Evolutionary conservation across 2,797 vertebrate genomes (phyloP).

Genomic region (Huso huso): DNA sequence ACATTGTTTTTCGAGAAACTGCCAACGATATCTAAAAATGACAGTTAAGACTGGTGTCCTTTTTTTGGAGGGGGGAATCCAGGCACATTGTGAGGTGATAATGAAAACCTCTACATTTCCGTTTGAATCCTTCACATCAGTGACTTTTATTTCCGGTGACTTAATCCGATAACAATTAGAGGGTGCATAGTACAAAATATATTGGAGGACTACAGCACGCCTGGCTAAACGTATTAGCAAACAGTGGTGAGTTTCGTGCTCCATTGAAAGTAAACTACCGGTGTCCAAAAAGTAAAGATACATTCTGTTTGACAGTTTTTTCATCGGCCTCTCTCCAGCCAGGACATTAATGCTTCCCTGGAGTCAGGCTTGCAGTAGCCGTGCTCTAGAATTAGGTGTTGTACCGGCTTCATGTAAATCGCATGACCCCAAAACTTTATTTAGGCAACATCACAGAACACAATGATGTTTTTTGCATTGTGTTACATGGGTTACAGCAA

Average conservation of each 20-base stretch:
- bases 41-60: slow-evolving; percentile 22
- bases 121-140: slow-evolving; percentile 25
- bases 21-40: slow-evolving; percentile 35
- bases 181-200: slow-evolving; percentile 63
- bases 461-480: no score
- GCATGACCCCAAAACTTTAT: background rate
- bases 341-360: no score
- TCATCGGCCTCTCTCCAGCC: background rate
- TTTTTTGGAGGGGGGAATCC: slow-evolving; percentile 7
- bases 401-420: background rate
- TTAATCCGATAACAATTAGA: slow-evolving; percentile 56
- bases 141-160: slow-evolving; percentile 48
- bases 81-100: slow-evolving; percentile 26
- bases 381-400: background rate
- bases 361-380: background rate
- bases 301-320: background rate
- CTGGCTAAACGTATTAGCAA: slow-evolving; percentile 38
- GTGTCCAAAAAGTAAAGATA: slow-evolving; percentile 28
- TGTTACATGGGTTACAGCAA: no score
- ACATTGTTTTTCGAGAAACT: slow-evolving; percentile 29
- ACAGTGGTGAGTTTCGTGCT: slow-evolving; percentile 47
- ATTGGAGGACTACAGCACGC: slow-evolving; percentile 49
- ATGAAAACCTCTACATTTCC: slow-evolving; percentile 38
- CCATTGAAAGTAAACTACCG: slow-evolving; percentile 55
- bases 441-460: background rate